Evolutionary conservation across 1,140 invertebrate genomes (phyloP).

Genomic region (Bombus ignitus): DNA sequence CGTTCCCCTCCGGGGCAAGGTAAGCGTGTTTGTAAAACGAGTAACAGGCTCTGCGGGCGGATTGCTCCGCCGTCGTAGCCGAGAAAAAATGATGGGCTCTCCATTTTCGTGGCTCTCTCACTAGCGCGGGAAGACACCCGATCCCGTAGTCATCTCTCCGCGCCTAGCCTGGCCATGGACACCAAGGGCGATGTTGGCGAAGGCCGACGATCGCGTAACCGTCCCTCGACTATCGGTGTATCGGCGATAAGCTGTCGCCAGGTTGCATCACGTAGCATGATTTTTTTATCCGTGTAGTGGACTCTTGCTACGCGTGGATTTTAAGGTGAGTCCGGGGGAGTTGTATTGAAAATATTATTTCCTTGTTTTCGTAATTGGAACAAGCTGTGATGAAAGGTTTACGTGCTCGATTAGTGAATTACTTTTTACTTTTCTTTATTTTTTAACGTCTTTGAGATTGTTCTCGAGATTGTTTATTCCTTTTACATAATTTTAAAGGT

Average conservation of each 20-base stretch:
- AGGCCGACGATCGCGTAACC: slow-evolving; percentile 55
- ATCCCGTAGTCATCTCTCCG: slow-evolving; percentile 64
- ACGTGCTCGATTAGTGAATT: too few relatives aligned
- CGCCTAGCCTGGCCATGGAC: slow-evolving; percentile 28
- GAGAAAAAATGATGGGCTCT: slow-evolving; percentile 42
- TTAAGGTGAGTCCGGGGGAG: not conserved
- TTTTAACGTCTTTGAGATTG: not conserved
- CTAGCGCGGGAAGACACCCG: slow-evolving; percentile 60
- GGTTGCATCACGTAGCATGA: not conserved
- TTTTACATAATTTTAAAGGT: too few relatives aligned
- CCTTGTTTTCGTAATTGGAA: not conserved
- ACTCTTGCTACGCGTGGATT: not conserved
- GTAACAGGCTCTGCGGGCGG: slow-evolving; percentile 35
- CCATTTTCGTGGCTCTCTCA: slow-evolving; percentile 52
- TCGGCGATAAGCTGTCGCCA: not conserved
- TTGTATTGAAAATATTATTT: not conserved
- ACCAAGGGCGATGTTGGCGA: slow-evolving; percentile 46
- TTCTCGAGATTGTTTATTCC: not conserved
- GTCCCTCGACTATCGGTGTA: not conserved
- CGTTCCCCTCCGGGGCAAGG: slow-evolving; percentile 53
- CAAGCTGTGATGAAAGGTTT: not conserved
- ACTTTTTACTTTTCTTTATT: too few relatives aligned
- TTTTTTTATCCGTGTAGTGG: not conserved
- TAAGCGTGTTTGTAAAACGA: slow-evolving; percentile 69
- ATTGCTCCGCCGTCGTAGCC: not conserved